Evolutionary conservation across 2,113 vertebrate species (phyloP).

Genomic region (Cyanoderma ruficeps): DNA sequence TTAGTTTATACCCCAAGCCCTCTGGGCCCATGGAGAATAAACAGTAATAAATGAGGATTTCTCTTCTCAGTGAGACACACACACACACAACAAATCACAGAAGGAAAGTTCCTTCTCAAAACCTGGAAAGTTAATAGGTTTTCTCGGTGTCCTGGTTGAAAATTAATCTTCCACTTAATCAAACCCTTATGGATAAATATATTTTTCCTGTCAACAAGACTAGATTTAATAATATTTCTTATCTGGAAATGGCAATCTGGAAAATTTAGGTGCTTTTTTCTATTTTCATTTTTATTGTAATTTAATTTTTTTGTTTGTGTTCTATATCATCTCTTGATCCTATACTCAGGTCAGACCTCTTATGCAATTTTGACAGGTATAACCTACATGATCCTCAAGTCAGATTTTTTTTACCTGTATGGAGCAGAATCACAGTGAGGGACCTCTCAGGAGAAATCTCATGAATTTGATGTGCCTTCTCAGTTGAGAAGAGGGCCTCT

Average conservation of each 20-base stretch:
- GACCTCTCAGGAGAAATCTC: background rate
- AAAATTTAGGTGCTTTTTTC: fast-evolving
- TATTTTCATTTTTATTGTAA: background rate
- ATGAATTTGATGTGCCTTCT: background rate
- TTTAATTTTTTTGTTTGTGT: background rate
- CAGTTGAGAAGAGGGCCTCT: background rate
- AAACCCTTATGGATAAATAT: background rate
- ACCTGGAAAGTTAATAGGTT: background rate
- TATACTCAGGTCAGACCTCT: background rate
- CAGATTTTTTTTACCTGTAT: background rate
- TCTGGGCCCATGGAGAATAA: background rate
- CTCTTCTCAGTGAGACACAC: background rate
- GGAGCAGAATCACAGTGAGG: background rate
- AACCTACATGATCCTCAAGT: background rate
- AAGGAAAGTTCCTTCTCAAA: background rate
- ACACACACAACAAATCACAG: background rate
- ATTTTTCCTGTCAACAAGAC: background rate
- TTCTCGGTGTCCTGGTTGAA: background rate
- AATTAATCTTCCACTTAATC: background rate
- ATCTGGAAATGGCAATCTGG: background rate
- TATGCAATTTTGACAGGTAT: background rate
- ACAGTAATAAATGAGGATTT: background rate
- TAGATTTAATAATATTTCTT: background rate
- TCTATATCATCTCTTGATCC: background rate
- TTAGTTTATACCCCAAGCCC: background rate